Evolutionary conservation across 2,797 vertebrate genomes (phyloP), one percentile per base, ranked within the genome.

Genomic region (Lepilemur ruficaudatus): DNA sequence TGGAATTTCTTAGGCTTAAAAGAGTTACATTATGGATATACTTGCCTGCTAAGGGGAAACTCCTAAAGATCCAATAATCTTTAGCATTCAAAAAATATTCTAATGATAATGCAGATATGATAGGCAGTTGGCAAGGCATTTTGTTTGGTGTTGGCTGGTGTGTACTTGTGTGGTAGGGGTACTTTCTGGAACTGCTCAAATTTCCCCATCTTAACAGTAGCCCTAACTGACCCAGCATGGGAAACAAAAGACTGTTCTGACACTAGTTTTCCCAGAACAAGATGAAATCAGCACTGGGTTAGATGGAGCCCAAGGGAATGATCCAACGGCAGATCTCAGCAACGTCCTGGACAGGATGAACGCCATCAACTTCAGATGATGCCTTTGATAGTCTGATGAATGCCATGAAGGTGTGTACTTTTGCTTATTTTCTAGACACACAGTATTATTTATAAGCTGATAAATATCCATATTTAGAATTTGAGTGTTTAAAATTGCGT

Each of bases 111-210:
- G 22, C 55, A 69, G 13, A 18, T 17, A 73, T 22, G 32, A 93
- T 35, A 86, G 76, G 78, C 52, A 82, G 22, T 59, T 89, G 55
- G 4, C 18, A 55, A 69, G 7, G 4, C 14, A 70, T 88, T 72
- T 94, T 81, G n/a, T 90, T 90, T 80, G 67, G 57, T 80, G 7
- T 87, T 92, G 18, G 4, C 38, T 89, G 4, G 0, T 88, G 18
- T 78, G 48, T 67, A 35, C 14, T 85, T 73, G 65, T 55, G 9
- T 32, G 17, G 4, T 15, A 0, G 22, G 18, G 13, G 9, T 57
- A 35, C 35, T 95, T 97, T 91, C 38, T 95, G 67, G 61, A 96
- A 81, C 48, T 84, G 43, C 50, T 92, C 17, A 84, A 50, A 55
- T 84, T 83, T 88, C 12, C n/a, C 50, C 52, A 59, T 59, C 9